A percentile compares a stretch with the other conserved stretches of the same genome.
Evolutionary conservation across 2,888 invertebrate species (phyloP).

Genomic region (Dinocampus coccinellae): DNA sequence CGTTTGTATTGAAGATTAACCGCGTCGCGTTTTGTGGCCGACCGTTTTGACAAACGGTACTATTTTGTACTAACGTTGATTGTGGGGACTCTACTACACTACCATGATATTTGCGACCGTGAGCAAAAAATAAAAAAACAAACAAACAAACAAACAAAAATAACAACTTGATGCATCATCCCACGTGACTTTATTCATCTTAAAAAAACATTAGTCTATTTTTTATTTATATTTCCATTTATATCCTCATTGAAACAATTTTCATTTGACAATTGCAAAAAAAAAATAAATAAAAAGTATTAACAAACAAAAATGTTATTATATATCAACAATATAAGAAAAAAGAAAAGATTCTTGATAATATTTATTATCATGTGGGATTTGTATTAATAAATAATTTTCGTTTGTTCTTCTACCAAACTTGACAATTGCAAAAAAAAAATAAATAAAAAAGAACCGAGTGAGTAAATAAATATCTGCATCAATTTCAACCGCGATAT

Average conservation of each 20-base stretch:
- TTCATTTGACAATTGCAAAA: neutral
- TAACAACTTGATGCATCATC: slow-evolving; percentile 14
- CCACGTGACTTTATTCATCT: slow-evolving; percentile 24
- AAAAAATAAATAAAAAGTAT: no score
- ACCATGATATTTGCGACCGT: slow-evolving; percentile 9
- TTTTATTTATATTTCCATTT: neutral
- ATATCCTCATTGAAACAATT: neutral
- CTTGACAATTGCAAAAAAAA: neutral
- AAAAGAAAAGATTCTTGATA: neutral
- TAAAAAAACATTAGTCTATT: neutral
- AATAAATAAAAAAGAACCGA: neutral
- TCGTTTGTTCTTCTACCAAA: neutral
- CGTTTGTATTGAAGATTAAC: slow-evolving; percentile 61
- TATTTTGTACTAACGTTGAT: slow-evolving; percentile 41
- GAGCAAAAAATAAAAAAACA: no score
- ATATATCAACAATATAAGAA: neutral
- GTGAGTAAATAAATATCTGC: no score
- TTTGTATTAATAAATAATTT: no score
- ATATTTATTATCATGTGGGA: neutral
- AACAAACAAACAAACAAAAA: no score
- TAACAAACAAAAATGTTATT: neutral
- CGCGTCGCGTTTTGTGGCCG: slow-evolving; percentile 44
- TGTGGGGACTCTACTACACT: slow-evolving; percentile 12
- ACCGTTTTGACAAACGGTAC: slow-evolving; percentile 66
- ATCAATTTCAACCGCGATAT: slow-evolving; percentile 15